These are phyloP conservation scores for Metalampra italica DNA, from an alignment of 2,888 invertebrate species.

Conservation along the genomic window DNA sequence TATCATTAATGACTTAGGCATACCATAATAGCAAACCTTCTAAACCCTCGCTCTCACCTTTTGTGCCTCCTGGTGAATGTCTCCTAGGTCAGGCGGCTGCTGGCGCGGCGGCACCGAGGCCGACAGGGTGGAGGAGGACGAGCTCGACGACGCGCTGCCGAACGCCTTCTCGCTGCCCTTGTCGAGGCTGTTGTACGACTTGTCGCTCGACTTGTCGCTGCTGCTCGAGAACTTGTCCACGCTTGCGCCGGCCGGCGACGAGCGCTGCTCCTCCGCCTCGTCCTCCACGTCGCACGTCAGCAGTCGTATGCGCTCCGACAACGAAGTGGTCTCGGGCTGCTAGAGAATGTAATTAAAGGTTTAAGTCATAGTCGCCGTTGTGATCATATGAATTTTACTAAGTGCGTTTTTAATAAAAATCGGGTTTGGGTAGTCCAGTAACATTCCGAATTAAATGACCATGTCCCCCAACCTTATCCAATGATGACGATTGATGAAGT, in stretches of 20 bases:
- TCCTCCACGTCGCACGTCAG: conserved; percentile 92
- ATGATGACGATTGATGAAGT: too few species aligned
- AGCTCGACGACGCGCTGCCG: conserved; percentile 71
- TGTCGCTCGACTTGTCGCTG: conserved; percentile 56
- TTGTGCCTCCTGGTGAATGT: conserved; percentile 61
- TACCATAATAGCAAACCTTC: too few species aligned
- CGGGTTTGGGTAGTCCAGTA: too few species aligned
- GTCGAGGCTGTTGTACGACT: conserved; percentile 79
- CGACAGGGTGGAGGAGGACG: conserved; percentile 63
- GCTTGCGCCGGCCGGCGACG: conserved; percentile 83
- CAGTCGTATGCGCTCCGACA: conserved; percentile 91
- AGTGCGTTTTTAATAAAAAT: too few species aligned
- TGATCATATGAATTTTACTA: too few species aligned
- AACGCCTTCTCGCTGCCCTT: conserved; percentile 73
- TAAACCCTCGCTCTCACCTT: conserved; percentile 34
- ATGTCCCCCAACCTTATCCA: too few species aligned
- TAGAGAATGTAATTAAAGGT: not conserved
- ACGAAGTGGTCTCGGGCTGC: conserved; percentile 83
- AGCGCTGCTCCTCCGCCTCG: conserved; percentile 69
- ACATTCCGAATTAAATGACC: too few species aligned
- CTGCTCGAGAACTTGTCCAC: conserved; percentile 79
- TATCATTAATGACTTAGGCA: too few species aligned
- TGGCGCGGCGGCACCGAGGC: conserved; percentile 52
- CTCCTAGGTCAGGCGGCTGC: conserved; percentile 62
- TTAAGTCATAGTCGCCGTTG: too few species aligned